Conservation (phyloP, 1,140 invertebrate genomes). For the Drosophila tristis region DNA sequence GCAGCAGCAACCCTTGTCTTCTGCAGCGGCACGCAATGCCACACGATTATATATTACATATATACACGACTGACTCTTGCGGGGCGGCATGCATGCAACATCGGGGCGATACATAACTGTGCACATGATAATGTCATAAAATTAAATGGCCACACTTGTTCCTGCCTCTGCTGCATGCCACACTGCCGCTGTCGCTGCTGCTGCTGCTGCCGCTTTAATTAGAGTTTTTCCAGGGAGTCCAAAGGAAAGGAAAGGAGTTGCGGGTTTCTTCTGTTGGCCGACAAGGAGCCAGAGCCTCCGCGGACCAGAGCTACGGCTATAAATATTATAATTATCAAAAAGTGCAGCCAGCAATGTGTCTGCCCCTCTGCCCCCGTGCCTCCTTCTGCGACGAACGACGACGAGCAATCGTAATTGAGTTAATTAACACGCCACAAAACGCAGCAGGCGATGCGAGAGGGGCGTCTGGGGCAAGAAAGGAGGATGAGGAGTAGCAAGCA, state of each 20-base stretch:
- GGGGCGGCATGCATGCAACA: constrained; percentile 5
- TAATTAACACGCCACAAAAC: constrained; percentile 82
- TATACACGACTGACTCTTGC: constrained; percentile 22
- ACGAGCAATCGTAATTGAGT: constrained; percentile 79
- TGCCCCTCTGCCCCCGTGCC: constrained; percentile 2
- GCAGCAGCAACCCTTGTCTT: constrained; percentile 48
- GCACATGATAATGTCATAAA: constrained; percentile 83
- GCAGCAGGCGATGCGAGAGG: constrained; percentile 56
- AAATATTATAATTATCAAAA: constrained; percentile 82
- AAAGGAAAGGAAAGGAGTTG: constrained; percentile 51
- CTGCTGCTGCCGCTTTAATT: constrained; percentile 64
- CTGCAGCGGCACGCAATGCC: constrained; percentile 49
- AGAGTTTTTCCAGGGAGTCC: constrained; percentile 67
- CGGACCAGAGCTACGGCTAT: constrained; percentile 49
- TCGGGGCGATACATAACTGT: constrained; percentile 52
- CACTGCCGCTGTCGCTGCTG: constrained; percentile 24
- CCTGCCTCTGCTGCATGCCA: constrained; percentile 13
- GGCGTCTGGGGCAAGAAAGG: not conserved
- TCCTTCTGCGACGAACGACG: constrained; percentile 28
- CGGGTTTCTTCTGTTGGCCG: not conserved
- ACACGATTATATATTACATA: constrained; percentile 31
- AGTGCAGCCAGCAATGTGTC: constrained; percentile 44
- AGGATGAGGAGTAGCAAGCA: not conserved
- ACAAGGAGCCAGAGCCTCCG: constrained; percentile 5
- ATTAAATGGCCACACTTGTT: constrained; percentile 80